Conservation (phyloP, 2,888 invertebrate species). For the Drosophila eohydei region DNA sequence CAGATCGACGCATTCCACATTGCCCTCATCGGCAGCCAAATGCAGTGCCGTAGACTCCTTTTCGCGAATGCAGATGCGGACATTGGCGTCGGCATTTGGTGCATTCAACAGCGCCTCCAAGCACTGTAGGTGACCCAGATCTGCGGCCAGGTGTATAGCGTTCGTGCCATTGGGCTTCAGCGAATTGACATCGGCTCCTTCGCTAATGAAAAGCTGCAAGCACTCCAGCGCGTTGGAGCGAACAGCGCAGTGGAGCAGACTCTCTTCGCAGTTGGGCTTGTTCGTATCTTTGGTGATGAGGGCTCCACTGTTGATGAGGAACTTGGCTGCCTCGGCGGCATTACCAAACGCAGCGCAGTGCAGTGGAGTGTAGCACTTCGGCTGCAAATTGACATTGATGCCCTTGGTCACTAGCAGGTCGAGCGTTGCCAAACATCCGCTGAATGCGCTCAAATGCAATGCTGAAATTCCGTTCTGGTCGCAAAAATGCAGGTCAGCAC, state of each 20-base stretch:
- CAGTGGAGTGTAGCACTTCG: conserved; percentile 91
- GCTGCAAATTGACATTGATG: conserved; percentile 89
- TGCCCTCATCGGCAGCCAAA: conserved; percentile 94
- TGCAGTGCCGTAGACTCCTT: conserved; percentile 93
- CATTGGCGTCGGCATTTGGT: conserved; percentile 89
- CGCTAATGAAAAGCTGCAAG: conserved; percentile 90
- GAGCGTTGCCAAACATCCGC: conserved; percentile 90
- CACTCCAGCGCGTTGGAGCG: conserved; percentile 93
- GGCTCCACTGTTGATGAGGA: conserved; percentile 90
- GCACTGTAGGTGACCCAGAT: conserved; percentile 91
- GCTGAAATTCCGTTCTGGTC: conserved; percentile 91
- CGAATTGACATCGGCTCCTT: conserved; percentile 91
- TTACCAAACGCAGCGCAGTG: conserved; percentile 96
- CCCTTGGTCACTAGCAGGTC: conserved; percentile 89
- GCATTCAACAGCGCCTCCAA: conserved; percentile 91
- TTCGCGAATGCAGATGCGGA: conserved; percentile 89
- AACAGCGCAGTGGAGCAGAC: conserved; percentile 93
- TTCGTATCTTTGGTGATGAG: conserved; percentile 89
- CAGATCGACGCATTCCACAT: conserved; percentile 91
- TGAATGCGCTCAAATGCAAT: conserved; percentile 91
- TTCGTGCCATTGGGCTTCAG: conserved; percentile 91
- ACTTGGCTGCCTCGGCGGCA: conserved; percentile 91
- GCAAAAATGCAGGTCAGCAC: conserved; percentile 89
- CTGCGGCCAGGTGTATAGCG: conserved; percentile 92
- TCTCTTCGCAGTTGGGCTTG: conserved; percentile 90